Conservation (phyloP, 2,113 vertebrate genomes). For the Eleginops maclovinus region DNA sequence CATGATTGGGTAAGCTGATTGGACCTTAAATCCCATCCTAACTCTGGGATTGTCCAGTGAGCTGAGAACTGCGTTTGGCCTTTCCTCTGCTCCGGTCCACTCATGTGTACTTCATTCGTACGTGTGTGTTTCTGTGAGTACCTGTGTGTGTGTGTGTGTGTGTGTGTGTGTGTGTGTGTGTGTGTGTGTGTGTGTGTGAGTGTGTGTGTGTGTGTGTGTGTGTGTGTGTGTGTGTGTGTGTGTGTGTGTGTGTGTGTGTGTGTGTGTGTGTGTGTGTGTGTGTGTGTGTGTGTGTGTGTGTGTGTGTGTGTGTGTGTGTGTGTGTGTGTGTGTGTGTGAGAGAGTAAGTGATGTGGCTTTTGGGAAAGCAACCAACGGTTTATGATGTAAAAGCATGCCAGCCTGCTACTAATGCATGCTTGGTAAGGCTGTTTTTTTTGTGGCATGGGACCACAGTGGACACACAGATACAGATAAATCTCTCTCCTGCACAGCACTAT, state of each 20-base stretch:
- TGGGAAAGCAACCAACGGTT: constrained; percentile 70
- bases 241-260: constrained; percentile 2
- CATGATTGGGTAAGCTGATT: constrained; percentile 81
- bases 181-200: constrained; percentile 14
- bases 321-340: constrained; percentile 23
- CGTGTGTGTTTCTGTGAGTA: constrained; percentile 4
- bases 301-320: constrained; percentile 11
- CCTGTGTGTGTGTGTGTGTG: constrained; percentile 11
- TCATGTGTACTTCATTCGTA: constrained; percentile 45
- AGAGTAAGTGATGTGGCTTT: constrained; percentile 61
- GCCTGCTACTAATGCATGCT: constrained; percentile 71
- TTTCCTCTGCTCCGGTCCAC: constrained; percentile 50
- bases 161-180: constrained; percentile 14
- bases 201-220: constrained; percentile 24
- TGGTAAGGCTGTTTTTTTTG: constrained; percentile 52
- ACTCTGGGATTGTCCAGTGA: constrained; percentile 76
- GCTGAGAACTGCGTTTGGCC: constrained; percentile 69
- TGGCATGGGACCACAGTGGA: constrained; percentile 35
- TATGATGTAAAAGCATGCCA: constrained; percentile 75
- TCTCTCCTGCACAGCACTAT: constrained; percentile 26
- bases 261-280: constrained; percentile 9
- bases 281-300: constrained; percentile 12
- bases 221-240: constrained; percentile 40
- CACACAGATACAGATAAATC: constrained; percentile 53
- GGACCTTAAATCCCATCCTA: constrained; percentile 72